Evolutionary conservation across 2,113 vertebrate species (phyloP).

Genomic region (Sapajus apella): DNA sequence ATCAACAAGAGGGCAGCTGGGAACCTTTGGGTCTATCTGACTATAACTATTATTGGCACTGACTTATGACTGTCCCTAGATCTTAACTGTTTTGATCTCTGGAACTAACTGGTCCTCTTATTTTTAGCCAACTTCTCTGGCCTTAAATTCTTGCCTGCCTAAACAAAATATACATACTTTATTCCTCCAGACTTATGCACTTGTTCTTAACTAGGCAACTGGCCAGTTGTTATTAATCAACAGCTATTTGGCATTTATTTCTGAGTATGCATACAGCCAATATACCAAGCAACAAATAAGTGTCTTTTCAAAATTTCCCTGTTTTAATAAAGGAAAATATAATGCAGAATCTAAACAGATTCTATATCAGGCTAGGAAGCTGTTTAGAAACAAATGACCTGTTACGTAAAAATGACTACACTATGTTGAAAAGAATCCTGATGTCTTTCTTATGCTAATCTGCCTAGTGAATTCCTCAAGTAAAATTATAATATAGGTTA

Average conservation of each 20-base stretch:
- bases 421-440: neutral
- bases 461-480: neutral
- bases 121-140: neutral
- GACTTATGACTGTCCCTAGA: neutral
- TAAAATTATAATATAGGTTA: neutral
- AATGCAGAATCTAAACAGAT: constrained; percentile 9
- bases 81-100: neutral
- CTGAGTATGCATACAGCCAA: neutral
- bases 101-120: neutral
- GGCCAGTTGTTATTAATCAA: neutral
- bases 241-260: neutral
- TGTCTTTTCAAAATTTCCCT: neutral
- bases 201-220: constrained; percentile 2
- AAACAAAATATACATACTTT: neutral
- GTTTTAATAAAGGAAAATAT: neutral
- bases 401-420: neutral
- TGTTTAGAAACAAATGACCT: neutral
- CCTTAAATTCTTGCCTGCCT: neutral
- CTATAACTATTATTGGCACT: neutral
- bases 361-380: neutral
- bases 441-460: neutral
- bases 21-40: neutral
- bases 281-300: neutral
- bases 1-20: neutral
- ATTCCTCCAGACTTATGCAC: neutral